Conservation (phyloP, 2,113 vertebrate genomes). For the Motacilla alba region DNA sequence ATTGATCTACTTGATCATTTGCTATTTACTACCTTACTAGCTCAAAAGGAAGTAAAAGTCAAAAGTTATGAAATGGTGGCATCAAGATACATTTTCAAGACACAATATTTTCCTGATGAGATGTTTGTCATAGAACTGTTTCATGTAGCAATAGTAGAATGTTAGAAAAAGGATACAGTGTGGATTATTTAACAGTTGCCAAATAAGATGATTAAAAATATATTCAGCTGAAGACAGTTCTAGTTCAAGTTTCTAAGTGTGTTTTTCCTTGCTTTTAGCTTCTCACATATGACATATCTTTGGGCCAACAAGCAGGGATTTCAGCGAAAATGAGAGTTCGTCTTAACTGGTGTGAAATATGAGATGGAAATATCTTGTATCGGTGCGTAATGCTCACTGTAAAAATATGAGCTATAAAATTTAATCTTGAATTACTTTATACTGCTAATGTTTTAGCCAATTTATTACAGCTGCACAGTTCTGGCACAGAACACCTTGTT, state of each 20-base stretch:
- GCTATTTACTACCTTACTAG: background rate
- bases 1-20: background rate
- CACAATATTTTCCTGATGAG: background rate
- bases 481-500: conserved; percentile 25
- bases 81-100: background rate
- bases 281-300: background rate
- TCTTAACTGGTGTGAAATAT: conserved; percentile 30
- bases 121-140: conserved; percentile 12
- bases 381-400: background rate
- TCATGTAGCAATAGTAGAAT: background rate
- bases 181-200: conserved; percentile 54
- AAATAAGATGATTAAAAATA: conserved; percentile 59
- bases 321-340: background rate
- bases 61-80: background rate
- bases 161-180: background rate
- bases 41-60: background rate
- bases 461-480: conserved; percentile 20
- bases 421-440: conserved; percentile 48
- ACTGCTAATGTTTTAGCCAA: conserved; percentile 43
- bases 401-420: conserved; percentile 49
- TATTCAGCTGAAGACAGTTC: conserved; percentile 36
- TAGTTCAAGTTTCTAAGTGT: conserved; percentile 37
- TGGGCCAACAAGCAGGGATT: background rate
- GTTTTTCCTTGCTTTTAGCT: conserved; percentile 44
- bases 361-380: conserved; percentile 38